Base-by-base conservation (phyloP, 2,113 vertebrate genomes). In the Lampris megalopsis region DNA sequence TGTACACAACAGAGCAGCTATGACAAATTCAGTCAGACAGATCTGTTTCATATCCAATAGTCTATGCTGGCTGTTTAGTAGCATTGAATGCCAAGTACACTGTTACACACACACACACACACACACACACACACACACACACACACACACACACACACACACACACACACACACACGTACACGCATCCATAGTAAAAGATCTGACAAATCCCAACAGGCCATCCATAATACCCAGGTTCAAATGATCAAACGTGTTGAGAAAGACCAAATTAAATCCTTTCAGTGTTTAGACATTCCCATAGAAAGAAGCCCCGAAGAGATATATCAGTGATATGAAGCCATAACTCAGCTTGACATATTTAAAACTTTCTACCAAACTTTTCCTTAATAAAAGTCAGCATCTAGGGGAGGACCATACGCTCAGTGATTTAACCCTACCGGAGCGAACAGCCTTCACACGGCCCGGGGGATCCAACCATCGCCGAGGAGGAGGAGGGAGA, bases 201-300 rank as follows among this genome's bases (percentile, higher is more conserved):
- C 36, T 6, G 5, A 53, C 10, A 48, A 69, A 81, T 61, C 63
- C n/a, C 58, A 68, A 66, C 63, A 71, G 47, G 52, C 50, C 58
- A 53, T 69, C 63, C 57, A 76, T 77, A 52, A 73, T 59, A 67
- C 24, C 41, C 63, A 0, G 1, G 47, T 69, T 65, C 50, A 35
- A 11, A 53, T 53, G 13, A 74, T 13, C 0, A 7, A 54, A 45
- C 1, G 2, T n/a, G 56, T 10, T 24, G 3, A 71, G 53, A 67
- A 48, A 45, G 24, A 68, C 24, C 1, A 49, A 1, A 8, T 68
- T 68, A 71, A 80, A 75, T 71, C 66, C 71, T 74, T 24, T 77
- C 48, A 62, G 77, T 6, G 73, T 61, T 38, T 53, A 53, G 50
- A 13, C 5, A 53, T 13, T 49, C 43, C 49, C 11, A 9, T 49